Percentiles rank a stretch among this genome's conserved stretches.
These are phyloP conservation scores for Leptosomus discolor DNA, from an alignment of 2,113 vertebrate genomes.

Conservation along the genomic window DNA sequence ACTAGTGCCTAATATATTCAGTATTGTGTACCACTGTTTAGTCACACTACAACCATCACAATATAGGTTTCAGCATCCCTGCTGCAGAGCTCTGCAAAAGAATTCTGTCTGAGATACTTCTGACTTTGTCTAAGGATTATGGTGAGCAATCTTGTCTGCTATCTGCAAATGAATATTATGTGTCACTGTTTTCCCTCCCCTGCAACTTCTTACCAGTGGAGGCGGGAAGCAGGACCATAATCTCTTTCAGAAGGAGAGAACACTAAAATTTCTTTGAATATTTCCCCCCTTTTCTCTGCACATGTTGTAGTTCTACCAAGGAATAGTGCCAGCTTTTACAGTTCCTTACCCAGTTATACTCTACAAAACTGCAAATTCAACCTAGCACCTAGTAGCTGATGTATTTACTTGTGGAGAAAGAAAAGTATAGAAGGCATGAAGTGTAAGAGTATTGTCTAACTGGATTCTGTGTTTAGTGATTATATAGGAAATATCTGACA, in stretches of 20 bases:
- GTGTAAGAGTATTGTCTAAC: background rate
- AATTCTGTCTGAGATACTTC: background rate
- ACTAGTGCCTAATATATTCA: background rate
- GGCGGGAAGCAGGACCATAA: background rate
- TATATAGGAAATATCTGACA: background rate
- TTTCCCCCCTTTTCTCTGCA: background rate
- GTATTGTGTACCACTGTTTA: background rate
- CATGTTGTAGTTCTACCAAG: background rate
- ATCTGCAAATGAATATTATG: background rate
- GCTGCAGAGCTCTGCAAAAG: background rate
- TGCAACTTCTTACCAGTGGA: background rate
- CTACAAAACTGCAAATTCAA: background rate
- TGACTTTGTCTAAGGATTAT: background rate
- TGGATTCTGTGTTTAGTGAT: background rate
- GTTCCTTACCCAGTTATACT: background rate
- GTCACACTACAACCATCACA: background rate
- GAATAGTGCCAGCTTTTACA: background rate
- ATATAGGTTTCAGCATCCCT: background rate
- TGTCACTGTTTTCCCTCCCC: background rate
- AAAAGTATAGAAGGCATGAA: background rate
- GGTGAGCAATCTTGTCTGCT: background rate
- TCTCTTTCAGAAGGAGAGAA: background rate
- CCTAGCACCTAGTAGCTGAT: background rate
- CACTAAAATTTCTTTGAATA: background rate
- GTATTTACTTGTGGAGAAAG: background rate